Conservation (phyloP, 2,113 vertebrate genomes). For the Phaethon lepturus region DNA sequence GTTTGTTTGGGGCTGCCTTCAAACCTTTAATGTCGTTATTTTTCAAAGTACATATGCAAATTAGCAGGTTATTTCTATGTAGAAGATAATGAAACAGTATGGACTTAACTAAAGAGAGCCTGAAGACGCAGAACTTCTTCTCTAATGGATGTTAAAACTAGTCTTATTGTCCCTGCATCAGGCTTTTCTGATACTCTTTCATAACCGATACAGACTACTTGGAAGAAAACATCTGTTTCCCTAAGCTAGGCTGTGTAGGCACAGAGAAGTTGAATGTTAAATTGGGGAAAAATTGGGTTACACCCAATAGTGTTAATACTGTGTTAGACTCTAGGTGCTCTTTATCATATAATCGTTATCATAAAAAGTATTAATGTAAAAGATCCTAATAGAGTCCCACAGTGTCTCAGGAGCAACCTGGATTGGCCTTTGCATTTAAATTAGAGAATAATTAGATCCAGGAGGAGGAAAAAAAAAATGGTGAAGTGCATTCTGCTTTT, state of each 20-base stretch:
- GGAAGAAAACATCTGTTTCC: background rate
- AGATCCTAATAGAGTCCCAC: slow-evolving; percentile 61
- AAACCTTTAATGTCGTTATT: background rate
- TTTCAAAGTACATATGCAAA: background rate
- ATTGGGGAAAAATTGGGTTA: slow-evolving; percentile 25
- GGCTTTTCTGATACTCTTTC: background rate
- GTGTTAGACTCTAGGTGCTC: slow-evolving; percentile 76
- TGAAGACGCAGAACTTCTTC: background rate
- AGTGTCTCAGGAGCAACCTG: slow-evolving; percentile 65
- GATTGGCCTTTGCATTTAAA: slow-evolving; percentile 76
- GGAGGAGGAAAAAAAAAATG: slow-evolving; percentile 35
- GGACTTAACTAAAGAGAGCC: background rate
- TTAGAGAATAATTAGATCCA: slow-evolving; percentile 76
- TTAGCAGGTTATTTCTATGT: background rate
- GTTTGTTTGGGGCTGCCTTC: background rate
- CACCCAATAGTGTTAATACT: slow-evolving; percentile 63
- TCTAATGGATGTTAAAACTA: background rate
- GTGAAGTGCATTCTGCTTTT: slow-evolving; percentile 35
- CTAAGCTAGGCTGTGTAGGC: background rate
- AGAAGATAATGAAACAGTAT: background rate
- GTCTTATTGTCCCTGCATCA: fast-evolving
- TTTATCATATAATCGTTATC: slow-evolving; percentile 78
- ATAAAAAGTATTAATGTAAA: slow-evolving; percentile 77
- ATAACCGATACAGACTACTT: background rate
- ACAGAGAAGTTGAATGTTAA: background rate